A percentile compares a stretch with the other conserved stretches of the same genome.
Conservation (phyloP, 2,888 invertebrate species). For the Spodoptera exigua region DNA sequence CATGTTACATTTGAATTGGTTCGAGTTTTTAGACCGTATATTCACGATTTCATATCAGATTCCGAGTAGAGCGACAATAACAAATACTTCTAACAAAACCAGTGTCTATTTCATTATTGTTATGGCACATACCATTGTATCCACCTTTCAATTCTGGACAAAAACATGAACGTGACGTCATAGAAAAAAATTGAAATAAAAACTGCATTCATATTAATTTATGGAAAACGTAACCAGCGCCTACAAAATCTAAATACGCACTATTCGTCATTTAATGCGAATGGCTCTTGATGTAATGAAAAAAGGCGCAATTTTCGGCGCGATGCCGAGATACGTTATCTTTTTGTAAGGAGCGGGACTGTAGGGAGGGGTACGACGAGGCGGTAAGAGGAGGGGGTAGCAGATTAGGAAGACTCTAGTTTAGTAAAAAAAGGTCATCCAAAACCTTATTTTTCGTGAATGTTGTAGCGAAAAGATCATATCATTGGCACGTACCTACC, state of each 20-base stretch:
- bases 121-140: too few relatives aligned
- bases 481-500: neutral
- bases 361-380: neutral
- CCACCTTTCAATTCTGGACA: too few relatives aligned
- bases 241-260: neutral
- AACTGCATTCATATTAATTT: neutral
- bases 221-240: neutral
- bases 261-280: conserved; percentile 2
- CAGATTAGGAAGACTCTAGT: conserved; percentile 39
- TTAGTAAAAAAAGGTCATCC: conserved; percentile 43
- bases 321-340: conserved; percentile 44
- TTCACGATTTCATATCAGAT: too few relatives aligned
- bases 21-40: too few relatives aligned
- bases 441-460: conserved; percentile 9
- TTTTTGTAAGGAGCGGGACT: conserved; percentile 30
- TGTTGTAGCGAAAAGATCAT: neutral
- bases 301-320: conserved; percentile 62
- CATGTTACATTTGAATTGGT: too few relatives aligned
- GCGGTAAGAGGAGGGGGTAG: neutral
- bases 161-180: too few relatives aligned
- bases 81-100: too few relatives aligned
- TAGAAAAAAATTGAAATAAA: too few relatives aligned
- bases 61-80: too few relatives aligned
- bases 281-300: conserved; percentile 49
- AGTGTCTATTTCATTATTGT: too few relatives aligned